Conservation (phyloP, 2,888 invertebrate species). For the Microdon myrmicae region DNA sequence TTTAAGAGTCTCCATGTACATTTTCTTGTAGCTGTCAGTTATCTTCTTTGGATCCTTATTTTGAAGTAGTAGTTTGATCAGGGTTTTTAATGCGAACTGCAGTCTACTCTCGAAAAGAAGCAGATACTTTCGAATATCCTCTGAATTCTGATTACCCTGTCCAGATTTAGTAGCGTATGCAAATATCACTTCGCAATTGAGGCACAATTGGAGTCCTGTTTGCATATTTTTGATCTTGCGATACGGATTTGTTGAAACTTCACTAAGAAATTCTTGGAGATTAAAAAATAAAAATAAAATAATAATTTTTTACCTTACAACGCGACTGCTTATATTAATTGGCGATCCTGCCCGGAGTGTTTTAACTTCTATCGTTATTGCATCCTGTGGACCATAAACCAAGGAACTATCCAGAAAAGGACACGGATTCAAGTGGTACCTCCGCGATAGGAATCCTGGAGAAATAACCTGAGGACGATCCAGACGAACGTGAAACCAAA, state of each 20-base stretch:
- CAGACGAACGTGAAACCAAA: no score
- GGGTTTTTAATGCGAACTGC: conserved; percentile 74
- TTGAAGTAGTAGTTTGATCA: conserved; percentile 71
- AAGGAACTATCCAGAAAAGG: no score
- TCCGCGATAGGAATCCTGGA: no score
- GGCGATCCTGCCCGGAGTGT: no score
- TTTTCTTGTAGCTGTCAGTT: conserved; percentile 62
- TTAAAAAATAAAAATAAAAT: background rate
- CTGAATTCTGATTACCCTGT: conserved; percentile 53
- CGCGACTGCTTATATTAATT: no score
- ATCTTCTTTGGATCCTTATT: conserved; percentile 62
- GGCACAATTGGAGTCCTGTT: conserved; percentile 58
- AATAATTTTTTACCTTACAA: no score
- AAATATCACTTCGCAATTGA: conserved; percentile 55
- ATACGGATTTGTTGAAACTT: conserved; percentile 58
- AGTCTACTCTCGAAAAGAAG: conserved; percentile 73
- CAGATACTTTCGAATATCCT: conserved; percentile 68
- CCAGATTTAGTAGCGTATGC: conserved; percentile 55
- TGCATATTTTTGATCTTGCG: conserved; percentile 64
- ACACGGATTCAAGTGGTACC: no score
- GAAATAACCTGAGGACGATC: no score
- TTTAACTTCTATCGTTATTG: no score
- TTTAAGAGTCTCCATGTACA: conserved; percentile 65
- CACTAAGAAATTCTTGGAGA: no score
- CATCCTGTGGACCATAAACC: no score